Evolutionary conservation across 2,797 vertebrate genomes (phyloP).

Genomic region (Macropus fuliginosus): DNA sequence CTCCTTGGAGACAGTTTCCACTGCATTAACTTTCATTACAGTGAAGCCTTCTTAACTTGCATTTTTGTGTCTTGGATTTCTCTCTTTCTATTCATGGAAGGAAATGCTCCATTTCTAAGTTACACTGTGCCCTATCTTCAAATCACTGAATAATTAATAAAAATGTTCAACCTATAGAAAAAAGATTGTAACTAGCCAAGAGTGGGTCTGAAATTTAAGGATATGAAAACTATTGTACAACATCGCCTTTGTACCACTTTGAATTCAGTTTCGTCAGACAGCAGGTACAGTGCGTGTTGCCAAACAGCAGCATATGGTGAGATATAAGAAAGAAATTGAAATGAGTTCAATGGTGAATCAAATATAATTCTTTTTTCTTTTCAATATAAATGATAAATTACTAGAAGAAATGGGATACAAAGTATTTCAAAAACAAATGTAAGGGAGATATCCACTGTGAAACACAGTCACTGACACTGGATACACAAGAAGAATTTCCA

Average conservation of each 20-base stretch:
- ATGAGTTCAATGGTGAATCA: conserved; percentile 47
- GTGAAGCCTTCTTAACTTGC: background rate
- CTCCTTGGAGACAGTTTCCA: background rate
- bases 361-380: conserved; percentile 48
- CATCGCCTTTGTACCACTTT: background rate
- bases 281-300: conserved; percentile 33
- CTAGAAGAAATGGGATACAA: conserved; percentile 47
- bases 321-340: conserved; percentile 56
- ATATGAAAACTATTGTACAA: background rate
- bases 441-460: conserved; percentile 44
- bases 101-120: background rate
- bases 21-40: background rate
- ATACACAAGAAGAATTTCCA: conserved; percentile 45
- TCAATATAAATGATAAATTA: conserved; percentile 47
- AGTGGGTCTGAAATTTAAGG: conserved; percentile 10
- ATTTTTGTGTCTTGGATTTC: background rate
- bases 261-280: background rate
- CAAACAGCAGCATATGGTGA: conserved; percentile 65
- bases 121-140: background rate
- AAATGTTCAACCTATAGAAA: background rate
- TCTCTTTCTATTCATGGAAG: background rate
- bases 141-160: background rate
- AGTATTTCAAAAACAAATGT: conserved; percentile 40
- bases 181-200: background rate
- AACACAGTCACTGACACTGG: conserved; percentile 36